Percentiles rank a stretch among this genome's conserved stretches.
phyloP scores from a whole-genome alignment of 2,888 invertebrate genomes.

The Perithous albicinctus region DNA sequence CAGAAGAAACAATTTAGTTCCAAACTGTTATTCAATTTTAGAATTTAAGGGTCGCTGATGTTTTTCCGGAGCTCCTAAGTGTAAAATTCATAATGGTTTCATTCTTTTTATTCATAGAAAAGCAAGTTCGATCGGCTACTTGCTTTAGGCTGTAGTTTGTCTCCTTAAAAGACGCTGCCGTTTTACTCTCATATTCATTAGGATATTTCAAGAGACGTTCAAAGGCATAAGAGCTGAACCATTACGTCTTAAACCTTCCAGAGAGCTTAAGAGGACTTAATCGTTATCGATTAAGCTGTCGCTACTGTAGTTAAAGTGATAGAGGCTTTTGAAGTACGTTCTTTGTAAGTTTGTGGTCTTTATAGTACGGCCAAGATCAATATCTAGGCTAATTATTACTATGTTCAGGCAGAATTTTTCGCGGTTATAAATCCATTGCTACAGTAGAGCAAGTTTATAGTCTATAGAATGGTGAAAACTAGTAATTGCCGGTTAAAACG shows the following conservation, averaged over 20 bases:
- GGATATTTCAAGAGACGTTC: slow-evolving; percentile 1
- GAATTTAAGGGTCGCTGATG: background rate
- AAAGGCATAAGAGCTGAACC: background rate
- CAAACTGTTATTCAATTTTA: background rate
- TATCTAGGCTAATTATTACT: background rate
- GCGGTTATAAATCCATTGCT: too few species aligned
- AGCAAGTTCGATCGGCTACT: background rate
- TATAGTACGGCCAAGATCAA: background rate
- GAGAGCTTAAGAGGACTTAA: background rate
- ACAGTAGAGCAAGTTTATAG: too few species aligned
- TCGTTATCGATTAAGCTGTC: background rate
- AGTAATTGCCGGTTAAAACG: background rate
- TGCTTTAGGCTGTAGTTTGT: background rate
- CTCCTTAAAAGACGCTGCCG: background rate
- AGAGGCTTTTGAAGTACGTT: background rate
- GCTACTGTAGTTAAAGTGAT: background rate
- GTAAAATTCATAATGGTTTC: background rate
- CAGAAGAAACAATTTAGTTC: background rate
- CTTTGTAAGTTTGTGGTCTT: background rate
- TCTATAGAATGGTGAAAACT: background rate
- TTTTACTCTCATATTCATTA: slow-evolving; percentile 1
- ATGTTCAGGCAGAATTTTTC: too few species aligned
- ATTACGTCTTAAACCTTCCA: background rate
- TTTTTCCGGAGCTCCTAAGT: background rate
- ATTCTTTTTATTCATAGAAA: background rate